Base-by-base conservation (phyloP, 2,113 vertebrate species). In the Porphyrio hochstetteri region DNA sequence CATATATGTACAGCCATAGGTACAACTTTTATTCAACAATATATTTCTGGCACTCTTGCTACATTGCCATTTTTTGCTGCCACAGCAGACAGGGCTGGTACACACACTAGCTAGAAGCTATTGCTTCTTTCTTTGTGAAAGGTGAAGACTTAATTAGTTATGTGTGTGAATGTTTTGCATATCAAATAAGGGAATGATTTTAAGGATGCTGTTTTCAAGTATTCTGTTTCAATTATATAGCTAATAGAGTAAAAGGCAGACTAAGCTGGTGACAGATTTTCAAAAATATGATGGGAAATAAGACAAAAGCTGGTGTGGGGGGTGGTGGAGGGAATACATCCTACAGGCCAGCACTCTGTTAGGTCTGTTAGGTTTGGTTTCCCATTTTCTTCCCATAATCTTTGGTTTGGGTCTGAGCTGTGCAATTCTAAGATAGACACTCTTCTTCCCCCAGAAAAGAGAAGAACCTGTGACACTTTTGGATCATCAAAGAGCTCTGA, bases 31-130 rank as follows among this genome's bases (percentile, higher is more conserved):
- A 14, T 9, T 70, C 24, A 11, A 20, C 40, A 55, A 38, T 55
- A 16, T 36, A 7, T 53, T 80, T 69, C 38, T 74, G 55, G 21
- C 36, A 50, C 33, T 71, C 35, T 71, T 7, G 4, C 8, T 67
- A 48, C 6, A 7, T n/a, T 56, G 31, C 16, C 84, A 18, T 8
- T 71, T 82, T 67, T 79, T 82, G 38, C 42, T 79, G 74, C 16
- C 61, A 56, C 38, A 1, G 1, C 20, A 61, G 38, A 24, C 1
- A 1, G 8, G 9, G 4, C 50, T 78, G 60, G n/a, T 25, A 71
- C 23, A 89, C 82, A 85, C 42, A 10, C 8, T 33, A 53, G 10
- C 31, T 60, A 60, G 53, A 61, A 87, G 19, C 8, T 38, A n/a
- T 10, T 57, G 21, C 10, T 90, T 38, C 17, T 77, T 50, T 68